Evolutionary conservation across 2,113 vertebrate species (phyloP), one percentile per base, ranked within the genome.

Genomic region (Brevimyrus niger): DNA sequence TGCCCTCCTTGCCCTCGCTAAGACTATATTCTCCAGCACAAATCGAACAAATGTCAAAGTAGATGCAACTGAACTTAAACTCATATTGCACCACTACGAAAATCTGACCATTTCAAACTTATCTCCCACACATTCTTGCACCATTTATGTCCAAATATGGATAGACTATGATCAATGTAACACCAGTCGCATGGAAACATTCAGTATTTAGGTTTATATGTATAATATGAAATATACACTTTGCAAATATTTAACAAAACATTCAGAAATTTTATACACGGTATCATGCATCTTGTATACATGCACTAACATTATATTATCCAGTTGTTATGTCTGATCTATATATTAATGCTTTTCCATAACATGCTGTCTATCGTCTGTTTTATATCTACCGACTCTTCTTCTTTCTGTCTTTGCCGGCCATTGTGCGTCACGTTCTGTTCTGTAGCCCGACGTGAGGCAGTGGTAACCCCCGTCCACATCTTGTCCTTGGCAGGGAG

Each of bases 401-500:
- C 10, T 8, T n/a, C 2, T 69, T 69, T 69, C 61, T 69, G 3
- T 31, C 1, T 69, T 27, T 61, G 23, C 8, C 2, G 0, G 58
- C 58, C 58, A 38, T 31, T 76, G 31, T 38, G 69, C 38, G 31
- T 31, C 69, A 76, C 69, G 10, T 76, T 76, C 15, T 38, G 10
- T 76, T 76, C 15, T 38, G 61, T 69, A 11, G 8, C 31, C 27
- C 31, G 10, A 65, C 8, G 0, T 11, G 61, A n/a, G 27, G 61
- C 27, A 31, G 23, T 9, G 8, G 27, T 73, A 5, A n/a, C 65
- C 2, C 31, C 44, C 5, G 0, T 19, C 13, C 35, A n/a, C 51
- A 31, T 48, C 42, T 87, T 13, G 3, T 65, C 15, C 83, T 90
- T 73, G 38, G 31, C 83, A 98, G 97, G 97, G 97, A 0, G 97